Evolutionary conservation across 92 coral and sea anemone genomes (phyloP), one percentile per base, ranked within the genome.

Genomic region (Montipora capitata): DNA sequence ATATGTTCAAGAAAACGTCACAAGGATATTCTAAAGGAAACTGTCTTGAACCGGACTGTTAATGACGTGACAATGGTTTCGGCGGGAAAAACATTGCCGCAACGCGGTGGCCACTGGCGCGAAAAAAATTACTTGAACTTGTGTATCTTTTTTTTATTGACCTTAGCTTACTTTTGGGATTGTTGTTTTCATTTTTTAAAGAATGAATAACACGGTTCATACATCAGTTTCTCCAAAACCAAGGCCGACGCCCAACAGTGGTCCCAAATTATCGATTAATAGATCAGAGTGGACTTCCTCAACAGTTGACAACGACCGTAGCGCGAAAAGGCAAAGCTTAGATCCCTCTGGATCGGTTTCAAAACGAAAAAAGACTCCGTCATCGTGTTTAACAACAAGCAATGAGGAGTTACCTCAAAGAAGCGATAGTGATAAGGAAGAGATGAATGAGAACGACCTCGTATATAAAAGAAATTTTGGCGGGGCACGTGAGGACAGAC

Each of bases 221-320:
- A 10, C 80, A 41, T 83, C 71, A 41, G 41, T 72, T 40, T 83
- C 72, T 7, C n/a, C 43, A 58, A 72, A 72, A 42, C 61, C 79
- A 57, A 16, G 39, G 39, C 68, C 44, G 16, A 83, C 87, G 38
- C 87, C 87, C 35, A 61, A 27, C 35, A 44, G 48, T 43, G 61
- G 72, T 44, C 18, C 70, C 73, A 45, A 58, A 45, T 15, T 56
- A 1, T 72, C 49, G 77, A 58, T 39, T 0, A 59, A 27, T 38
- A 72, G 49, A 2, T 42, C 79, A 15, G 87, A 59, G 17, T 83
- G 87, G 87, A 73, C 71, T 27, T 83, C 72, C 17, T 83, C 87
- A 17, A 59, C 87, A 39, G 79, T 27, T 44, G 87, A 61, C 62
- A 42, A 58, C 63, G 80, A 73, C 9, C 80, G 62, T 5, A 58